Evolutionary conservation across 2,797 vertebrate genomes (phyloP), one percentile per base, ranked within the genome.

Genomic region (Etheostoma nigrum): DNA sequence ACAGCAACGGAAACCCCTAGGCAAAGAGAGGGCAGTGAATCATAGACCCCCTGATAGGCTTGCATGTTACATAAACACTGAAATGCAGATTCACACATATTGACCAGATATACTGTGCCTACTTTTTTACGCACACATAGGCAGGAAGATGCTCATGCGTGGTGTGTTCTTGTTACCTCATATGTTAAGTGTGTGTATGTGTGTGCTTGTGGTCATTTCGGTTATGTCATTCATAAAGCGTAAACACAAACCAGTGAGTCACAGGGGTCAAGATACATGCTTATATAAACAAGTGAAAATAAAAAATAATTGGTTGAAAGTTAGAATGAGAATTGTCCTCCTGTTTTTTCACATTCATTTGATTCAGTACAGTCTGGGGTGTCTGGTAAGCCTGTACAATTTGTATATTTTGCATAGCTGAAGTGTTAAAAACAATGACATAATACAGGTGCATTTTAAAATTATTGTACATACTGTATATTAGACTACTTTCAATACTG

Each of bases 21-120:
- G 79, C 66, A 21, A 65, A 53, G 30, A 72, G 53, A 51, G 47
- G 14, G 10, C 47, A 58, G 33, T 27, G 62, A 77, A 68, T 65
- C 76, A 62, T 75, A 63, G 81, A 79, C 44, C 16, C 54, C 52
- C 33, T 72, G 62, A 48, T 36, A 19, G 21, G 58, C 16, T 57
- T 8, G 1, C n/a, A 49, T 57, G 68, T 87, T 88, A 82, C 36
- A 67, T 84, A 88, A 90, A 77, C 21, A 44, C 55, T 58, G 36
- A 77, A 63, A 61, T 54, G 36, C 54, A 78, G 40, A 71, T 53
- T 69, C 30, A 23, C 21, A 54, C 11, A 5, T 16, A 23, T 14
- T 30, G n/a, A 75, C n/a, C 21, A 18, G 36, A 40, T 3, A 40
- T 53, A 40, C 25, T 21, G 13, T 13, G 2, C 16, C 11, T 58